Base-by-base conservation (phyloP, 92 coral and sea anemone genomes). In the Epizoanthus scotinus region DNA sequence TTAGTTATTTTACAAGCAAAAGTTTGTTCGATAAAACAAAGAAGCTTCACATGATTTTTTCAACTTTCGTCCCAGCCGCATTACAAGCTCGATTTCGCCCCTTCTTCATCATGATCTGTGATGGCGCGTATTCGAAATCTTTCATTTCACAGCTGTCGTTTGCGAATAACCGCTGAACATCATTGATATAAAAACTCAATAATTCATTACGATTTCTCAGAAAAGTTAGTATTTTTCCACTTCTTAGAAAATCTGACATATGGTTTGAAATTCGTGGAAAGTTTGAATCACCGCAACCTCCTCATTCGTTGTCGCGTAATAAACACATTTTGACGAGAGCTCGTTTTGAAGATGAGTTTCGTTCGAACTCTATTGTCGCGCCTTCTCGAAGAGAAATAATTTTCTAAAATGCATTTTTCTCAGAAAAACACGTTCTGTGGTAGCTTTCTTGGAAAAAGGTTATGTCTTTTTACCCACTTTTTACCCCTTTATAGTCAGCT, bases 261-360 rank as follows among this genome's bases (percentile, higher is more conserved):
- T 25, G 31, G 58, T 69, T 15, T 69, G 31, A 21, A 21, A 69
- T 69, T 69, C 74, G 31, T 47, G 74, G 74, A 69, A 69, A 69
- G 50, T 9, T 26, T 26, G n/a, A 13, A 15, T 19, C 31, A 28
- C 26, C 13, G 74, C 54, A 21, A 47, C 18, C 0, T 42, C 21
- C 15, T 69, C 56, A 69, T 69, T 69, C 55, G 74, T 22, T 28
- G 5, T 9, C 31, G 58, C n/a, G 47, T 27, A n/a, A 47, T 1
- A 69, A 21, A 29, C 17, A 47, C 19, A 55, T 18, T 47, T 47
- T 38, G 57, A 19, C 44, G 6, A 6, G 36, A 47, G 8, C 8
- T 21, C 74, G 28, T 47, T 69, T 42, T 55, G 13, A 20, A 44
- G 56, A 53, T 6, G 15, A 6, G 10, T 44, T n/a, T 69, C 10